A percentile compares a stretch with the other conserved stretches of the same genome.
Conservation (phyloP, 2,888 invertebrate species). For the Noctua comes region DNA sequence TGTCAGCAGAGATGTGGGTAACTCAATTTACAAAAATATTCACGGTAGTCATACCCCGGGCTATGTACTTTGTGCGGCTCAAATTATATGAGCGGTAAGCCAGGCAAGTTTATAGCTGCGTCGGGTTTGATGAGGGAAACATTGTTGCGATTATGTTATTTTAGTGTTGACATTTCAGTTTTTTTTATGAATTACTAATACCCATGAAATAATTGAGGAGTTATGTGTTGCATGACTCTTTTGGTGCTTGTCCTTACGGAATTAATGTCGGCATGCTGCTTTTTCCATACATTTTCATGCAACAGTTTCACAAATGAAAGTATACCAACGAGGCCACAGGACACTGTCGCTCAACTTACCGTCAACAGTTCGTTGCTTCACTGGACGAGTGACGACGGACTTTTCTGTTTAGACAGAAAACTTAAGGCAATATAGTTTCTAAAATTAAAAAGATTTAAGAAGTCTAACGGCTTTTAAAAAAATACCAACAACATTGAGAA, state of each 20-base stretch:
- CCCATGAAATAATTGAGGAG: not conserved
- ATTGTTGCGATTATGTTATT: slow-evolving; percentile 14
- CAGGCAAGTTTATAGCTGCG: slow-evolving; percentile 23
- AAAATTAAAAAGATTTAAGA: not conserved
- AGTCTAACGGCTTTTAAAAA: slow-evolving; percentile 18
- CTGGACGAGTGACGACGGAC: not conserved
- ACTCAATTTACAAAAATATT: slow-evolving; percentile 67
- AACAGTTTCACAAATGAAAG: not conserved
- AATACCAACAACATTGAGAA: slow-evolving; percentile 21
- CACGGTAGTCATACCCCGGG: slow-evolving; percentile 68
- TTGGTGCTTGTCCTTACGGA: not conserved
- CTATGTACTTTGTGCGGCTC: slow-evolving; percentile 47
- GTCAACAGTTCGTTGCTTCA: not conserved
- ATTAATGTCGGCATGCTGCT: not conserved
- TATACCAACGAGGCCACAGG: not conserved
- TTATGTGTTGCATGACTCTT: not conserved
- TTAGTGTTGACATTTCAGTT: slow-evolving; percentile 5
- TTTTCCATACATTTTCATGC: not conserved
- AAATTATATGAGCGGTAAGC: slow-evolving; percentile 21
- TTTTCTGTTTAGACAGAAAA: not conserved
- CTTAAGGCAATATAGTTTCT: not conserved
- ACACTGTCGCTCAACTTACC: not conserved
- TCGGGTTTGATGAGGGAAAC: not conserved
- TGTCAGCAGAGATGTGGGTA: slow-evolving; percentile 71
- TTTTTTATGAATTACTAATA: not conserved